These are phyloP conservation scores for Mnemiopsis leidyi DNA, from an alignment of 37 sponge, comb jelly and placozoan genomes.

Conservation along the genomic window DNA sequence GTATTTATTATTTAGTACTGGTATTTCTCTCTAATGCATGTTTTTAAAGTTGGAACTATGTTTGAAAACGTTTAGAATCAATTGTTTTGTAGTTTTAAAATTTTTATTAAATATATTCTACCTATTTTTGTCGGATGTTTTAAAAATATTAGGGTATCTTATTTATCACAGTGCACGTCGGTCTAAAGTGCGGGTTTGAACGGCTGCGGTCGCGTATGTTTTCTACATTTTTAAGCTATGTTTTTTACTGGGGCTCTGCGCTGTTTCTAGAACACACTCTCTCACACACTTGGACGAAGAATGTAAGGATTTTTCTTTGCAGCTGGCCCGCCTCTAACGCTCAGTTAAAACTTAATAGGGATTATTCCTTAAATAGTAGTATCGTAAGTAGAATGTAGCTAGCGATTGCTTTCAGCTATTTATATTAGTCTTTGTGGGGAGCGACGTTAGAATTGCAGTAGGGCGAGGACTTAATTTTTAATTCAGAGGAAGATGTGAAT, in stretches of 20 bases:
- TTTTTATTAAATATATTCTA: conserved; percentile 66
- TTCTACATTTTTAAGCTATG: conserved; percentile 58
- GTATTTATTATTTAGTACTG: conserved; percentile 64
- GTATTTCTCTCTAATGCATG: conserved; percentile 62
- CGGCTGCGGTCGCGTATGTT: conserved; percentile 25
- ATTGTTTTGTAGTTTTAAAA: conserved; percentile 66
- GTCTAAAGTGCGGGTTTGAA: conserved; percentile 12
- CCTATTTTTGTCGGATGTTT: conserved; percentile 60
- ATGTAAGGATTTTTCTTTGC: neutral
- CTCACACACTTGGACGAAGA: neutral
- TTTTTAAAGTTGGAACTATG: conserved; percentile 62
- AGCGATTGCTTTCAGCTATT: neutral
- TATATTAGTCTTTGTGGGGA: neutral
- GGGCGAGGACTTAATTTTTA: too few species aligned
- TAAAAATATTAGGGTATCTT: conserved; percentile 42
- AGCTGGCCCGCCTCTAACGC: neutral
- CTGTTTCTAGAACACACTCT: conserved; percentile 37
- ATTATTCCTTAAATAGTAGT: neutral
- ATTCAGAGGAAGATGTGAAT: too few species aligned
- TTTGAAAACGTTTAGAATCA: conserved; percentile 63
- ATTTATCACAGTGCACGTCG: conserved; percentile 45
- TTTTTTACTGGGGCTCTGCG: conserved; percentile 11
- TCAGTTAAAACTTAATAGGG: neutral
- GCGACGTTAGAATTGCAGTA: too few species aligned
- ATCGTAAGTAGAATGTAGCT: neutral